Conservation (phyloP, 1,140 invertebrate species). For the Drosophila mayri region DNA sequence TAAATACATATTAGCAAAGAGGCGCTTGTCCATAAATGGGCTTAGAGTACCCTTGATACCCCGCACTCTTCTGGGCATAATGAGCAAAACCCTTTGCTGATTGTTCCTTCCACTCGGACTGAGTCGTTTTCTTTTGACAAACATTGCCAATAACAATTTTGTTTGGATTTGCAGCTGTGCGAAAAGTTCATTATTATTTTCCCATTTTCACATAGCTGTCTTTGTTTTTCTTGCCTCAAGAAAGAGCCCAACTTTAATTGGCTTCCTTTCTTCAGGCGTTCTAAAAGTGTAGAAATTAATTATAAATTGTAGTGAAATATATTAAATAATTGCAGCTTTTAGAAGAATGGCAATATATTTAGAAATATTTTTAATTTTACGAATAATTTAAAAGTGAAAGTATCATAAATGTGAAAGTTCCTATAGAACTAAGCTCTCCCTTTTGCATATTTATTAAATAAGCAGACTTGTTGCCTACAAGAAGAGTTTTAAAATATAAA, state of each 20-base stretch:
- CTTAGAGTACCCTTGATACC: not conserved
- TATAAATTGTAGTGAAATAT: not conserved
- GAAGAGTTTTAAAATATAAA: too few species aligned
- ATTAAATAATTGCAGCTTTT: too few species aligned
- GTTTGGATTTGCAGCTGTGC: slow-evolving; percentile 19
- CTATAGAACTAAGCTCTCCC: too few species aligned
- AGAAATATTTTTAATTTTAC: too few species aligned
- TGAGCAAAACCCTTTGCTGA: not conserved
- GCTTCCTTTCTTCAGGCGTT: not conserved
- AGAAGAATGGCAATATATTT: too few species aligned
- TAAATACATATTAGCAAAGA: too few species aligned
- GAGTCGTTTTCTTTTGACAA: slow-evolving; percentile 3
- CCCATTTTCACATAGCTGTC: not conserved
- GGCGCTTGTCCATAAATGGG: too few species aligned
- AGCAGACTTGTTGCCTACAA: too few species aligned
- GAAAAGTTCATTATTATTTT: slow-evolving; percentile 9
- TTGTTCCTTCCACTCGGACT: not conserved
- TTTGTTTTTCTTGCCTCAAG: slow-evolving; percentile 12
- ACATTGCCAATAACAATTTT: slow-evolving; percentile 34
- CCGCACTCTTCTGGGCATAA: not conserved
- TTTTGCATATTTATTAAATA: too few species aligned
- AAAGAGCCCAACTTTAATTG: slow-evolving; percentile 13
- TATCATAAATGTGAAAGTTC: too few species aligned
- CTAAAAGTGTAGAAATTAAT: not conserved
- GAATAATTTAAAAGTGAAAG: too few species aligned